These are phyloP conservation scores for Melanostigma gelatinosum DNA, from an alignment of 2,113 vertebrate genomes.

Conservation along the genomic window DNA sequence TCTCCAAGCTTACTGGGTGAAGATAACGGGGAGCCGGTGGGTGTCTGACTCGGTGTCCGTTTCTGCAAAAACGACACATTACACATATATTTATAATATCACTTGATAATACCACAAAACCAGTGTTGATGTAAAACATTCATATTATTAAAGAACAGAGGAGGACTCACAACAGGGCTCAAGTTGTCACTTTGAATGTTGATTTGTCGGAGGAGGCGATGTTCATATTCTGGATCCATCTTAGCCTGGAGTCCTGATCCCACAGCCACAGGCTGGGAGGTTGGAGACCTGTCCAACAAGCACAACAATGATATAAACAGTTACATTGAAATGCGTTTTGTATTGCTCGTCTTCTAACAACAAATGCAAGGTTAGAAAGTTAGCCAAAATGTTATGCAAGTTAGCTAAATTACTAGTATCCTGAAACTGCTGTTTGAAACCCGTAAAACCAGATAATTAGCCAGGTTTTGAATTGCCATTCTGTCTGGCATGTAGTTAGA, in stretches of 20 bases:
- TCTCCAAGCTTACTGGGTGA: constrained; percentile 95
- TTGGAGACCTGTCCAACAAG: constrained; percentile 10
- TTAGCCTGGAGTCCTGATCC: constrained; percentile 13
- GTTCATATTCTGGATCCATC: constrained; percentile 67
- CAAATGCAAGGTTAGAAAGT: neutral
- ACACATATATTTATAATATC: neutral
- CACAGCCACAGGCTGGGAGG: constrained; percentile 18
- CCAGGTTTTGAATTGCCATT: neutral
- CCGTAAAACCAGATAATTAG: neutral
- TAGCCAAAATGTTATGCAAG: neutral
- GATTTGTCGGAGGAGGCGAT: constrained; percentile 65
- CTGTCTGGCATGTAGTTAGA: neutral
- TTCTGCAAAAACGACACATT: constrained; percentile 56
- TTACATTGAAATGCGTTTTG: neutral
- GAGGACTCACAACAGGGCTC: constrained; percentile 47
- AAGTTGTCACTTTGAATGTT: constrained; percentile 60
- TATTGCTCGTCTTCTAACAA: neutral
- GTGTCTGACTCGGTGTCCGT: constrained; percentile 84
- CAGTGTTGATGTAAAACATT: neutral
- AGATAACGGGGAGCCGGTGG: constrained; percentile 89
- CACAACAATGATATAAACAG: neutral
- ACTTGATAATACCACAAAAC: neutral
- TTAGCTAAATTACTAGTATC: neutral
- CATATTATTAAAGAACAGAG: neutral
- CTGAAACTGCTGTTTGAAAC: constrained; percentile 1